phyloP scores from a whole-genome alignment of 2,113 vertebrate genomes.

The Fregetta grallaria region DNA sequence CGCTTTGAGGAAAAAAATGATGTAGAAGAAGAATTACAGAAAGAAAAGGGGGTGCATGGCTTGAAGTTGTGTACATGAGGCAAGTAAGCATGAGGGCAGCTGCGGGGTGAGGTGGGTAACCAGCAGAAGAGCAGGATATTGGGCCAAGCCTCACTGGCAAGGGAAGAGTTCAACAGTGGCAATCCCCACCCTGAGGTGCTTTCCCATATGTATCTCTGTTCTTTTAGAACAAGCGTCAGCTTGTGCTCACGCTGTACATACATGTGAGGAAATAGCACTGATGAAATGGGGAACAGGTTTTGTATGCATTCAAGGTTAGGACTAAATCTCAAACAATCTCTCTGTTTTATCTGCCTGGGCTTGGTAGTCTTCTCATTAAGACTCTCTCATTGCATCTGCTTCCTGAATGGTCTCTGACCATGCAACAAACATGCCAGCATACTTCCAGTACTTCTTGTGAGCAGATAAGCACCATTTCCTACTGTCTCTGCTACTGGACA shows the following conservation, averaged over 20 bases:
- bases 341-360: neutral
- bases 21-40: neutral
- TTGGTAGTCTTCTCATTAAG: neutral
- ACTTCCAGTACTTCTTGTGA: neutral
- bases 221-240: neutral
- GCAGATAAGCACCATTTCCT: neutral
- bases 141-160: neutral
- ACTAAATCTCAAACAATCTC: neutral
- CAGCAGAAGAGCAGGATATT: neutral
- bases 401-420: neutral
- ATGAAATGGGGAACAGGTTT: neutral
- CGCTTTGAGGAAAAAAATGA: neutral
- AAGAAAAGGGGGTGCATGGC: neutral
- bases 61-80: neutral
- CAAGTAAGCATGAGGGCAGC: neutral
- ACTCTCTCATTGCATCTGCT: neutral
- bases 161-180: neutral
- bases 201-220: neutral
- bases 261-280: neutral
- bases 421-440: neutral
- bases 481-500: neutral
- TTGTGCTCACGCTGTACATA: neutral
- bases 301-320: neutral
- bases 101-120: neutral
- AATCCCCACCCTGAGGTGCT: neutral